Conservation (phyloP, 2,888 invertebrate species). For the Ormyrus rosae region DNA sequence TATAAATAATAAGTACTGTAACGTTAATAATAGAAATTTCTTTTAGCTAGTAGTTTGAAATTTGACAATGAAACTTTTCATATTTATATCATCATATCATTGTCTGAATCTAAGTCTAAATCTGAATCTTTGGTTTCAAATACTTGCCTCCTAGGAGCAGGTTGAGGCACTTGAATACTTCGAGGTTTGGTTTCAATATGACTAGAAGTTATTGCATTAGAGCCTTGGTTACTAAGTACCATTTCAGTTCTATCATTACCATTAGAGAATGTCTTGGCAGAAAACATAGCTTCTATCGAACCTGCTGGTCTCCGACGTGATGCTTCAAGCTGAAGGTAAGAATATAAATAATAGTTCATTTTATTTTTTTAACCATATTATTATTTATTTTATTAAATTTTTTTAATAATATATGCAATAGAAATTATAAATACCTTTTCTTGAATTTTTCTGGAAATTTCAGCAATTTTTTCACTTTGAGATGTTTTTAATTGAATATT, state of each 20-base stretch:
- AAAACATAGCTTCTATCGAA: constrained; percentile 71
- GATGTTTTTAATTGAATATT: constrained; percentile 76
- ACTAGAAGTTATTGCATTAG: constrained; percentile 52
- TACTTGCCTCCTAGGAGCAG: constrained; percentile 63
- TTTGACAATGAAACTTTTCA: no score
- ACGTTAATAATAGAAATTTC: no score
- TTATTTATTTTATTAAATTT: constrained; percentile 6
- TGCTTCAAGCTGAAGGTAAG: constrained; percentile 63
- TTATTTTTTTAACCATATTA: constrained; percentile 6
- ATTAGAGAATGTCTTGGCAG: constrained; percentile 56
- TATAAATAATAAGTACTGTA: not conserved
- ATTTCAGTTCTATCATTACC: constrained; percentile 36
- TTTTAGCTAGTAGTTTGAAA: no score
- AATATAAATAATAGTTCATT: constrained; percentile 2
- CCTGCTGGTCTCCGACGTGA: constrained; percentile 70
- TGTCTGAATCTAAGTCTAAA: constrained; percentile 69
- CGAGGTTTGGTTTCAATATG: constrained; percentile 31
- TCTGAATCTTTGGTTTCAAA: constrained; percentile 64
- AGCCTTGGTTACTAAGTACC: constrained; percentile 37
- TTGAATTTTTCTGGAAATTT: constrained; percentile 79
- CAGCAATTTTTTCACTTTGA: constrained; percentile 78
- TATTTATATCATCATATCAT: constrained; percentile 39
- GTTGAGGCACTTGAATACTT: constrained; percentile 60
- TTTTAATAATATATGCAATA: not conserved
- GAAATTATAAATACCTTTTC: constrained; percentile 74